Base-by-base conservation (phyloP, 2,888 invertebrate species). In the Tetranychus truncatus region DNA sequence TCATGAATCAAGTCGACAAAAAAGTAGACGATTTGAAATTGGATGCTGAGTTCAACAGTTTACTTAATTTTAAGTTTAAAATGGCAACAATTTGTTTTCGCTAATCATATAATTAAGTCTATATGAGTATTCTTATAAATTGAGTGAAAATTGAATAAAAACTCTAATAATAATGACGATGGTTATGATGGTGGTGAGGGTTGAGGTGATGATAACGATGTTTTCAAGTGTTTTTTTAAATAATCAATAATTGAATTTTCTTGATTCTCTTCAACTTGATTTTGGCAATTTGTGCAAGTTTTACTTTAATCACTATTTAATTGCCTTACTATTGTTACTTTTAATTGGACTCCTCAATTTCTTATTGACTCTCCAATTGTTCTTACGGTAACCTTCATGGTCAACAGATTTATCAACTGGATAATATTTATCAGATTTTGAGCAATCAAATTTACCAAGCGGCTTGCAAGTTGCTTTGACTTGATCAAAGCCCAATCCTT, bases 401-500 rank as follows among this genome's bases (percentile, higher is more conserved):
- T 55, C 55, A 55, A 9, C 15, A 1, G 55, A 55, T 55, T 55
- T 55, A 55, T 55, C 55, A 1, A 55, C 55, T 55, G 55, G 55
- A 72, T 74, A 76, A 66, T 71, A 75, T 21, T 75, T 66, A 18
- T 74, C 71, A 65, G 45, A 72, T 45, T 45, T 46, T 4, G 18
- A 9, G 45, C 79, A 79, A 8, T 69, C 74, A 69, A 77, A 76
- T 11, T 75, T 74, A 9, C 71, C 76, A n/a, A 74, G 74, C 66
- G 75, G 45, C 45, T 77, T 55, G 34, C 79, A 79, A 6, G 67
- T 73, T 74, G 77, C 77, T 55, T 75, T 77, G 74, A 77, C 74
- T 73, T 79, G 79, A 71, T 78, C 77, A 74, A 78, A 79, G 24
- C 74, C 77, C 44, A 76, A 77, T 18, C 78, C 77, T n/a, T 76